These are phyloP conservation scores for Argynnis bischoffii DNA, from an alignment of 2,888 invertebrate species.

Conservation along the genomic window DNA sequence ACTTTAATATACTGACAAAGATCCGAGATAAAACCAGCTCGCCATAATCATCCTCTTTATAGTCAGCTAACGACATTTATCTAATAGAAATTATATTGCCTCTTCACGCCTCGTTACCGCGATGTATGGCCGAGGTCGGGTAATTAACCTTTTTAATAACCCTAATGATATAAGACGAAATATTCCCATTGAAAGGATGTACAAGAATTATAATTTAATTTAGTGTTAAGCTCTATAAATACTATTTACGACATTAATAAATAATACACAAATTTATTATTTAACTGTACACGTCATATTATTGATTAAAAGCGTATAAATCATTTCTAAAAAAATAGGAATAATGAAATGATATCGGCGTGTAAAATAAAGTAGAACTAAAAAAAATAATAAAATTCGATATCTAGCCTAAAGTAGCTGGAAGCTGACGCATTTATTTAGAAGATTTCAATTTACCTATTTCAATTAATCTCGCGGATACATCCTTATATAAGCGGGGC, in stretches of 20 bases:
- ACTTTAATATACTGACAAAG: neutral
- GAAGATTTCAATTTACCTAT: too few species aligned
- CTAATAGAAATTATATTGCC: slow-evolving; percentile 11
- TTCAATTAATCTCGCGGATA: too few species aligned
- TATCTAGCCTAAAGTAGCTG: too few species aligned
- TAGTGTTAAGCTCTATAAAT: neutral
- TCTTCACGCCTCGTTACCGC: slow-evolving; percentile 21
- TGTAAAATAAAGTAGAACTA: too few species aligned
- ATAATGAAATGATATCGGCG: too few species aligned
- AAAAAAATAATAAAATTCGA: too few species aligned
- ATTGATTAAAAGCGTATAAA: too few species aligned
- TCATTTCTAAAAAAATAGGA: too few species aligned
- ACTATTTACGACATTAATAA: neutral
- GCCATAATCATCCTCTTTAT: neutral
- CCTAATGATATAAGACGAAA: neutral
- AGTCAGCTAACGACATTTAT: slow-evolving; percentile 14
- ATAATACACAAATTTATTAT: neutral
- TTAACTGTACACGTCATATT: too few species aligned
- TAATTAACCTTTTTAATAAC: slow-evolving; percentile 17
- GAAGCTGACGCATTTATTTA: too few species aligned
- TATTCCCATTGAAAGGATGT: slow-evolving; percentile 1
- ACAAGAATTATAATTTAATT: neutral
- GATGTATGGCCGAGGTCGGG: slow-evolving; percentile 11
- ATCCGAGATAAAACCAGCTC: neutral
- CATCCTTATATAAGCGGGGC: too few species aligned